Conservation (phyloP, 2,797 vertebrate species). For the Channallabes apus region DNA sequence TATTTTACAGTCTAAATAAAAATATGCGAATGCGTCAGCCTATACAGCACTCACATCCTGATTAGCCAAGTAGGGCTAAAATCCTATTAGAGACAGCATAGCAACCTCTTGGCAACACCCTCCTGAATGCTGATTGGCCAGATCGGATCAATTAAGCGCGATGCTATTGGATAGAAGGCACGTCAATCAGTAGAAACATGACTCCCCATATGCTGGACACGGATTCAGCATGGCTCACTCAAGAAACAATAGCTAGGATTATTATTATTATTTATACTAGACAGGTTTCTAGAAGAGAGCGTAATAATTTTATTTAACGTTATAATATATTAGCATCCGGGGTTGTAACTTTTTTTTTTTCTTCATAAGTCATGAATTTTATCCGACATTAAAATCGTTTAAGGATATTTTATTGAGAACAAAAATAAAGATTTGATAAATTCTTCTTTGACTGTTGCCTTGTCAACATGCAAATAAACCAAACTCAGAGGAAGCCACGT, state of each 20-base stretch:
- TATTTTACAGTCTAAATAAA: neutral
- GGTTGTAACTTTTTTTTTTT: neutral
- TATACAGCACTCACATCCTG: neutral
- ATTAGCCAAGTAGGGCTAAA: neutral
- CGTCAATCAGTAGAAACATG: conserved; percentile 24
- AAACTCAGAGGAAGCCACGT: neutral
- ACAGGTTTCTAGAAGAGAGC: neutral
- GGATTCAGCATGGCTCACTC: neutral
- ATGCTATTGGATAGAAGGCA: conserved; percentile 25
- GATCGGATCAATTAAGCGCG: neutral
- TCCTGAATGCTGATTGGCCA: conserved; percentile 35
- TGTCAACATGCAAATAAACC: neutral
- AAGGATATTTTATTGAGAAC: neutral
- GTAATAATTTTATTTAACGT: too few relatives aligned
- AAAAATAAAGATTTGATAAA: neutral
- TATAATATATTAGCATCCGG: neutral
- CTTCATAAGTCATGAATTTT: neutral
- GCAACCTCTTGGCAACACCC: conserved; percentile 1
- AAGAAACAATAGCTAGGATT: too few relatives aligned
- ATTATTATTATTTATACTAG: neutral
- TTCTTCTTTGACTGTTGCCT: neutral
- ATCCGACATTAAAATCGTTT: too few relatives aligned
- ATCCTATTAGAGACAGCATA: neutral
- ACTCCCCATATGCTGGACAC: neutral
- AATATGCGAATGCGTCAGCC: neutral